These are phyloP conservation scores for Melolontha melolontha DNA, from an alignment of 2,888 invertebrate genomes.

Conservation along the genomic window DNA sequence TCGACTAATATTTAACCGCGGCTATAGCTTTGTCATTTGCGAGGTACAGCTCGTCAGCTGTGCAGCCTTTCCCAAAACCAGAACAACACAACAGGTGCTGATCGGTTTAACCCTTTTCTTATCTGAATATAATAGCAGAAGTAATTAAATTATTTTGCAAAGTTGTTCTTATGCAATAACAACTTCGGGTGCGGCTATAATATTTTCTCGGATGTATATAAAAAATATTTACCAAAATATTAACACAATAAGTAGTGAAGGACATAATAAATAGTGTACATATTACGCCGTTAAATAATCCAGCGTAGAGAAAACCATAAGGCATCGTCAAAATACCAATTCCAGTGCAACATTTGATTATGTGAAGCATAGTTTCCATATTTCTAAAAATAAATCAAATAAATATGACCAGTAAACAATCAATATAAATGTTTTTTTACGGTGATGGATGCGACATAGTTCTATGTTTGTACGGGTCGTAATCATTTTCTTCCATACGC, in stretches of 20 bases:
- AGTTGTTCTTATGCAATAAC: too few species aligned
- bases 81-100: too few species aligned
- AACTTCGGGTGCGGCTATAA: too few species aligned
- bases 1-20: too few species aligned
- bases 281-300: slow-evolving; percentile 33
- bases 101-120: too few species aligned
- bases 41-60: too few species aligned
- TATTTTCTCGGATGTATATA: too few species aligned
- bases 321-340: slow-evolving; percentile 36
- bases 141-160: too few species aligned
- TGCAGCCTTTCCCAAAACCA: too few species aligned
- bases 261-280: slow-evolving; percentile 18
- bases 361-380: slow-evolving; percentile 31
- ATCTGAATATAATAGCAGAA: too few species aligned
- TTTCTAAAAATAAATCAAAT: slow-evolving; percentile 16
- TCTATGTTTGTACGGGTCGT: slow-evolving; percentile 36
- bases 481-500: slow-evolving; percentile 28
- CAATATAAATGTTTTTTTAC: slow-evolving; percentile 10
- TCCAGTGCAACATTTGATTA: slow-evolving; percentile 26
- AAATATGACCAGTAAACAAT: neutral
- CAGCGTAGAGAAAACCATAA: slow-evolving; percentile 27
- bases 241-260: slow-evolving; percentile 27
- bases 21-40: too few species aligned
- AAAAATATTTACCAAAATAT: slow-evolving; percentile 15
- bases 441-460: neutral